Conservation (phyloP, 2,888 invertebrate species). For the Habrosyne pyritoides region DNA sequence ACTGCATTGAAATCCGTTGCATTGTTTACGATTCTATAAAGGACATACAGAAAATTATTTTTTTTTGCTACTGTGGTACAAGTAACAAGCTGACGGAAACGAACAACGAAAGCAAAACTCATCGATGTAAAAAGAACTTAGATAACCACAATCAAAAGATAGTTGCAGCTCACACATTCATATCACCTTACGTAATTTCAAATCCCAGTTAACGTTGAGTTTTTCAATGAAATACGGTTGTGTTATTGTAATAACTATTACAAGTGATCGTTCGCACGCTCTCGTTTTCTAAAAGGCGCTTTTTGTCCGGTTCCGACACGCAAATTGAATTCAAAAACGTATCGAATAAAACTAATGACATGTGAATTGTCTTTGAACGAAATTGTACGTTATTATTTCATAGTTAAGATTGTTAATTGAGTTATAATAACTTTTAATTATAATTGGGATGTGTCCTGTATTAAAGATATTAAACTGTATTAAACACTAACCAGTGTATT, state of each 20-base stretch:
- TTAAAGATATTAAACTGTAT: too few species aligned
- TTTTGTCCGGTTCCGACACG: slow-evolving; percentile 45
- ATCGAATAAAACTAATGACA: neutral
- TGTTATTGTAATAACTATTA: slow-evolving; percentile 13
- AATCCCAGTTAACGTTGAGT: neutral
- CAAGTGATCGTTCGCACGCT: slow-evolving; percentile 54
- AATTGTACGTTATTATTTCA: neutral
- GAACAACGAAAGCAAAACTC: neutral
- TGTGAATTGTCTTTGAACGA: neutral
- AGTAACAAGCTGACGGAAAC: too few species aligned
- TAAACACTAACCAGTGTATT: too few species aligned
- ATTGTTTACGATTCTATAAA: too few species aligned
- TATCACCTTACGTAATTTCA: slow-evolving; percentile 10
- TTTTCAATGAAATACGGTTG: slow-evolving; percentile 5
- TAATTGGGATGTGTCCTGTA: too few species aligned
- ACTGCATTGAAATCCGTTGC: too few species aligned
- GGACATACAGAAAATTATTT: too few species aligned
- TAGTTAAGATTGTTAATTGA: neutral
- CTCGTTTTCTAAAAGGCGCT: slow-evolving; percentile 42
- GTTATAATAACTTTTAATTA: neutral
- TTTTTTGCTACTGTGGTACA: too few species aligned
- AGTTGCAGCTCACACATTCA: neutral
- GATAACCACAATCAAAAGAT: neutral
- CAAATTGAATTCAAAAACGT: slow-evolving; percentile 20
- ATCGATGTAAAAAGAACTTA: neutral